Evolutionary conservation across 2,888 invertebrate species (phyloP).

Genomic region (Hypolimnas misippus): DNA sequence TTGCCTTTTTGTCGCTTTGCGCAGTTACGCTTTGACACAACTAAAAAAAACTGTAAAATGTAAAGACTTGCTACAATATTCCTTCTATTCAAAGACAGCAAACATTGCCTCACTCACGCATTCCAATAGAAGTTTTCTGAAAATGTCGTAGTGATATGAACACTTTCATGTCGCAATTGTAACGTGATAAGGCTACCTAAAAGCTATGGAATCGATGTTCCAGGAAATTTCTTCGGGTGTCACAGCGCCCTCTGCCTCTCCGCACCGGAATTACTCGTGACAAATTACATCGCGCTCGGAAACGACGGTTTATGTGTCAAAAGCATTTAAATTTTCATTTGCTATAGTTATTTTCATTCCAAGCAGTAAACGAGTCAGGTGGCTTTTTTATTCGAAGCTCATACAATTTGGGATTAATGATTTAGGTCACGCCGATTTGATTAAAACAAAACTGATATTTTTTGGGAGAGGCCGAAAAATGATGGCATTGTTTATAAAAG

Average conservation of each 20-base stretch:
- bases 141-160: too few species aligned
- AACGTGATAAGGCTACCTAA: slow-evolving; percentile 38
- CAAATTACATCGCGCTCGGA: slow-evolving; percentile 58
- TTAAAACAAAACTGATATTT: slow-evolving; percentile 12
- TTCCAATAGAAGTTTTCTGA: too few species aligned
- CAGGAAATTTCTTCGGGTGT: slow-evolving; percentile 67
- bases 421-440: not conserved
- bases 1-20: slow-evolving; percentile 71
- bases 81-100: too few species aligned
- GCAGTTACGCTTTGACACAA: slow-evolving; percentile 40
- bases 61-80: too few species aligned
- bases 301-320: slow-evolving; percentile 51
- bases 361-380: slow-evolving; percentile 3
- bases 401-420: not conserved
- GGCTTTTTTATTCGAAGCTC: not conserved
- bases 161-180: too few species aligned
- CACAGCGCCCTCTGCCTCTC: slow-evolving; percentile 60
- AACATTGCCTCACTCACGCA: too few species aligned
- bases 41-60: not conserved
- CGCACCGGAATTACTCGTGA: slow-evolving; percentile 61
- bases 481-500: too few species aligned
- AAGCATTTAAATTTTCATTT: slow-evolving; percentile 46
- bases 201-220: slow-evolving; percentile 43
- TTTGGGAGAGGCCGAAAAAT: not conserved
- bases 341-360: slow-evolving; percentile 31